Evolutionary conservation across 37 sponge, comb jelly and placozoan species (phyloP), one percentile per base, ranked within the genome.

Genomic region (Agelas oroides): DNA sequence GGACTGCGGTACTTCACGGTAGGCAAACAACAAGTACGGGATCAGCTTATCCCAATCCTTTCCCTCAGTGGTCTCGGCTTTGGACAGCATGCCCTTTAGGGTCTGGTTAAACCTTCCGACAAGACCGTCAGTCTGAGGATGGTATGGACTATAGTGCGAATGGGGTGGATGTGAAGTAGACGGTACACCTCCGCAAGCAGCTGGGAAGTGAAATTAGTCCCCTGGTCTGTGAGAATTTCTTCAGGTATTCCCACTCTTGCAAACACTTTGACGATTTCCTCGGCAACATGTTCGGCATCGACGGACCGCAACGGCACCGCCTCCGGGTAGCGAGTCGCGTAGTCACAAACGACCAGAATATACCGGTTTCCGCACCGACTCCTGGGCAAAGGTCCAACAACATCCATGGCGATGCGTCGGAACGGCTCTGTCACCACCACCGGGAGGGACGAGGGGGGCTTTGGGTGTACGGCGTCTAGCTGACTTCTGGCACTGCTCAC

Each of bases 41-140:
- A 87, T 19, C 24, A 60, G 19, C 74, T 62, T 41, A 32, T 87
- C 88, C 88, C 88, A 80, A 38, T 62, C 81, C 18, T 62, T 72
- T 5, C 53, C 75, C 17, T 71, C 75, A 0, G 27, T 30, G 1
- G 8, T 56, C 3, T 59, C 53, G 0, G 21, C 28, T 30, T 61
- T 71, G 59, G 59, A 37, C 38, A 88, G 57, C 88, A 87, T 87
- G 1, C 32, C 23, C 36, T 87, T 87, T 61, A 86, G 41, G 14
- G 87, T 86, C 64, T 68, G 33, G 60, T 86, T 78, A 37, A 86
- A 86, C 11, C 87, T 61, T 68, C 80, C 81, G 14, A 80, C 81
- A 41, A 87, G 75, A 12, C 88, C 88, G 46, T 87, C 88, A 15
- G 88, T 87, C 37, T 87, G 88, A 1, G 88, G 88, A 23, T 87